phyloP scores from a whole-genome alignment of 2,888 invertebrate species.

The Petrolisthes manimaculis region DNA sequence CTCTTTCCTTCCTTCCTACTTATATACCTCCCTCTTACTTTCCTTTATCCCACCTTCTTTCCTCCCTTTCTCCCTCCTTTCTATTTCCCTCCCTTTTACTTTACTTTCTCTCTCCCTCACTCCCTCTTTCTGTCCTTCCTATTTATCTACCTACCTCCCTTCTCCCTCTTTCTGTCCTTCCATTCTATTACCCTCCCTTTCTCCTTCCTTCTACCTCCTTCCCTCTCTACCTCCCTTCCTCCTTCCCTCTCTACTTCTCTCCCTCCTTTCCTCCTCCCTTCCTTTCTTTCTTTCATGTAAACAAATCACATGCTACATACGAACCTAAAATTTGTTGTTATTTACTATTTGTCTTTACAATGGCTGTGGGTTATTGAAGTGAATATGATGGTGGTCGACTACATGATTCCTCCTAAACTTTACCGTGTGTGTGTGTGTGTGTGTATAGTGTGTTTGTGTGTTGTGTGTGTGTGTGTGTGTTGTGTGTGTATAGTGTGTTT shows the following conservation, averaged over 20 bases:
- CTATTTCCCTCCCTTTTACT: not conserved
- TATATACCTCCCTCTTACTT: too few relatives aligned
- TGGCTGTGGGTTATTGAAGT: too few relatives aligned
- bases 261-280: not conserved
- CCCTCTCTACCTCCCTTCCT: not conserved
- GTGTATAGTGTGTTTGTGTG: too few relatives aligned
- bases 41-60: not conserved
- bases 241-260: not conserved
- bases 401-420: too few relatives aligned
- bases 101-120: not conserved
- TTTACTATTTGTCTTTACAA: too few relatives aligned
- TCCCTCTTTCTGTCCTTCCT: not conserved
- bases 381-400: too few relatives aligned
- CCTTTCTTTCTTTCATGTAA: not conserved
- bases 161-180: not conserved
- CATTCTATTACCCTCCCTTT: not conserved
- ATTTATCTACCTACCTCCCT: not conserved
- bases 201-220: not conserved
- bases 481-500: too few relatives aligned
- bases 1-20: not conserved
- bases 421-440: too few relatives aligned
- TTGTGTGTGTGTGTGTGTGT: too few relatives aligned
- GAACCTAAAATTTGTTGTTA: too few relatives aligned
- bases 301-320: not conserved
- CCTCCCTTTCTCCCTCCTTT: not conserved